Evolutionary conservation across 1,140 invertebrate genomes (phyloP).

Genomic region (Lasaia peninsularis): DNA sequence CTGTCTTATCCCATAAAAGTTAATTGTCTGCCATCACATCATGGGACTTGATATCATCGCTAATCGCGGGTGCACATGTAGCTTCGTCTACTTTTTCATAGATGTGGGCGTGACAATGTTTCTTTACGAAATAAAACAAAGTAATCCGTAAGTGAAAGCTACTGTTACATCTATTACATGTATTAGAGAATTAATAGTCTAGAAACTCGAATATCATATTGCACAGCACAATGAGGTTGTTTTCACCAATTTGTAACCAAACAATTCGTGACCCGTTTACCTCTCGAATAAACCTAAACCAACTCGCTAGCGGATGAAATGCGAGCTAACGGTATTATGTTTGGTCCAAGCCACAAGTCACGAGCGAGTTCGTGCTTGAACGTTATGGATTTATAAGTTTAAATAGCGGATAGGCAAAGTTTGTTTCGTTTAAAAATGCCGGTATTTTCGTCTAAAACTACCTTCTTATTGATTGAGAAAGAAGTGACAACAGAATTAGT

Average conservation of each 20-base stretch:
- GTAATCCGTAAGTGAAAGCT: background rate
- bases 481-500: no score
- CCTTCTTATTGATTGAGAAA: no score
- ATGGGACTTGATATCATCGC: no score
- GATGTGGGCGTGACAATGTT: no score
- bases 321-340: slow-evolving; percentile 29
- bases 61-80: no score
- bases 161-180: background rate
- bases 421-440: no score
- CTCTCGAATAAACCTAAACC: slow-evolving; percentile 21
- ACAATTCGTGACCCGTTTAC: slow-evolving; percentile 28
- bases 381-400: no score
- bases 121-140: background rate
- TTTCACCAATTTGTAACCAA: slow-evolving; percentile 29
- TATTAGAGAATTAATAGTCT: slow-evolving; percentile 9
- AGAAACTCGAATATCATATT: background rate
- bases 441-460: no score
- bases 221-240: slow-evolving; percentile 14
- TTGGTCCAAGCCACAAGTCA: slow-evolving; percentile 17
- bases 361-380: background rate
- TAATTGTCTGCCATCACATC: no score
- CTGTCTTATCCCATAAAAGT: no score
- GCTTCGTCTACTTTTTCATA: no score
- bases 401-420: no score
- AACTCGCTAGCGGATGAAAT: slow-evolving; percentile 20